Percentiles rank a stretch among this genome's conserved stretches.
These are phyloP conservation scores for Zaprionus ornatus DNA, from an alignment of 1,140 invertebrate genomes.

Conservation along the genomic window DNA sequence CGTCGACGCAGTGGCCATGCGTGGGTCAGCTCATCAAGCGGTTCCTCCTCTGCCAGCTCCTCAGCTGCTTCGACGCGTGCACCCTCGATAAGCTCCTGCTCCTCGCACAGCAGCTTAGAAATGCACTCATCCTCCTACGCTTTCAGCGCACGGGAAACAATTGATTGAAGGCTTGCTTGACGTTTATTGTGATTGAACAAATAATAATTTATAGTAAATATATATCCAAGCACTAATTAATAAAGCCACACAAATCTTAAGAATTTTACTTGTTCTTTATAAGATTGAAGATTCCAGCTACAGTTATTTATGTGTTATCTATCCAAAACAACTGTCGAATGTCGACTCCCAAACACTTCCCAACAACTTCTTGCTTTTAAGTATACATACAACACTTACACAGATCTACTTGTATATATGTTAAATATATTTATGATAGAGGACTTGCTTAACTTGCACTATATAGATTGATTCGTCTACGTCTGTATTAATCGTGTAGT, in stretches of 20 bases:
- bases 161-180: slow-evolving; percentile 42
- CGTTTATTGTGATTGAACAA: slow-evolving; percentile 49
- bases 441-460: slow-evolving; percentile 4
- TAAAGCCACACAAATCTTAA: slow-evolving; percentile 24
- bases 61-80: slow-evolving; percentile 56
- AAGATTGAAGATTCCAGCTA: background rate
- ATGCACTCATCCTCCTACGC: slow-evolving; percentile 50
- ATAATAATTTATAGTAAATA: slow-evolving; percentile 10
- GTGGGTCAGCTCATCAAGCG: slow-evolving; percentile 71
- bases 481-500: slow-evolving; percentile 23
- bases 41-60: slow-evolving; percentile 62
- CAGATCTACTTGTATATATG: background rate
- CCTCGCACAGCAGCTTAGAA: slow-evolving; percentile 58
- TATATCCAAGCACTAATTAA: slow-evolving; percentile 17
- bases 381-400: background rate
- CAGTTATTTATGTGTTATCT: background rate
- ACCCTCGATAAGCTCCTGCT: slow-evolving; percentile 62
- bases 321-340: background rate
- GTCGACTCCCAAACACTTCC: background rate
- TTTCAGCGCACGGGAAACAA: slow-evolving; percentile 54
- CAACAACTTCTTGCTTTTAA: background rate
- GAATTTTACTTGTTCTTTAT: background rate
- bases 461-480: slow-evolving; percentile 35
- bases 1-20: slow-evolving; percentile 65
- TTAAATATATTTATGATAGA: background rate